Evolutionary conservation across 2,113 vertebrate genomes (phyloP), one percentile per base, ranked within the genome.

Genomic region (Eulemur rufifrons): DNA sequence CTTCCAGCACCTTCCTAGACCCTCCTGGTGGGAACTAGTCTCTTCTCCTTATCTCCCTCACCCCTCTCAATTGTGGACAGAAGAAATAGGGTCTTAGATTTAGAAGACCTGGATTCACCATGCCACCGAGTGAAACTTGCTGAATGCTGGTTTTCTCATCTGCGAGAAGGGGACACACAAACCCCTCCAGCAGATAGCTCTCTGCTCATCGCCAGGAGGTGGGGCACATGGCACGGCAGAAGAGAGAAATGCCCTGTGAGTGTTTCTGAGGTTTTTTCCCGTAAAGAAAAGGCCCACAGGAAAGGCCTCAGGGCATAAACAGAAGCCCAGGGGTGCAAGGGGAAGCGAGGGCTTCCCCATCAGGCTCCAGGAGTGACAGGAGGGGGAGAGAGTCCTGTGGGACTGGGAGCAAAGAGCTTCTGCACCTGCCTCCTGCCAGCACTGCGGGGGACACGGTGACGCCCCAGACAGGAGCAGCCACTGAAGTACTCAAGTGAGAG

Each of bases 381-480:
- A 7, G 10, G 45, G 10, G 39, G 29, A n/a, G 45, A 47, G 52
- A 83, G 10, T n/a, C 52, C 81, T 68, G 9, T 29, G 69, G 50
- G 32, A 50, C 27, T 17, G 56, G 14, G 34, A 71, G 52, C 56
- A 42, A 42, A 47, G 7, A 42, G 32, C 29, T 21, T 32, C 63
- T 71, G 23, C 2, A 39, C 47, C 3, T 1, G 47, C 34, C 45
- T 39, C 47, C 82, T 20, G 17, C 14, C 63, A 29, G 50, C 20
- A 11, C 47, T 14, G 11, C 5, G 0, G 64, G 25, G 32, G 83
- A 20, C 11, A n/a, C 27, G 37, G 2, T 0, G 1, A 45, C 14
- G 37, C 66, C 66, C 59, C 50, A 9, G 42, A 81, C 10, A 45
- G 45, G 77, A 78, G 42, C 1, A 15, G 32, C 3, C 74, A 61